These are phyloP conservation scores for Drosophila santomea DNA, from an alignment of 1,140 invertebrate genomes.

Conservation along the genomic window DNA sequence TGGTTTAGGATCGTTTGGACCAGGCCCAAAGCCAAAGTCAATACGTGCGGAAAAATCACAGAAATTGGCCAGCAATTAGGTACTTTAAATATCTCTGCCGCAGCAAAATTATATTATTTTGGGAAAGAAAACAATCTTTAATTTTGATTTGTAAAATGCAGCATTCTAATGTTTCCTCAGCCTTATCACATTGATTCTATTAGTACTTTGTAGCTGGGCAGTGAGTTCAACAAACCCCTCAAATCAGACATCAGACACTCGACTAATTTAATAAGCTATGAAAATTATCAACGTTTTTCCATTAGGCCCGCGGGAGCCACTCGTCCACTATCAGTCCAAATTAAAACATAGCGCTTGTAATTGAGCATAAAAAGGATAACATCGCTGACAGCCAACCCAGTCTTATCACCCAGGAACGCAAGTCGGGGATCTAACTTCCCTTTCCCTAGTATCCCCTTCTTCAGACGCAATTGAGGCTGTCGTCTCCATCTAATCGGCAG, in stretches of 20 bases:
- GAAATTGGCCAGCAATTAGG: constrained; percentile 28
- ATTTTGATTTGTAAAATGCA: too few relatives aligned
- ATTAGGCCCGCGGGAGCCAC: constrained; percentile 44
- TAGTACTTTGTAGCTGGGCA: constrained; percentile 19
- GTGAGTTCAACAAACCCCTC: constrained; percentile 70
- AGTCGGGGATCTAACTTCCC: not conserved
- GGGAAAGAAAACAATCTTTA: too few relatives aligned
- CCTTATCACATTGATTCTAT: constrained; percentile 64
- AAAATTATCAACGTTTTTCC: constrained; percentile 62
- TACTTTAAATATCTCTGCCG: not conserved
- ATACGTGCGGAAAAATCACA: constrained; percentile 4
- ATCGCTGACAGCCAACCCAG: constrained; percentile 47
- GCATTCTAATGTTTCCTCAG: too few relatives aligned
- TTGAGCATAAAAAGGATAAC: constrained; percentile 74
- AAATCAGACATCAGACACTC: constrained; percentile 1
- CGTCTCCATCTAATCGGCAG: constrained; percentile 67
- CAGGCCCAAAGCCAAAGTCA: constrained; percentile 6
- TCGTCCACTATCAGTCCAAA: constrained; percentile 60
- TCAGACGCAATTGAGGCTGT: constrained; percentile 68
- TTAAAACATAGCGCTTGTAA: constrained; percentile 81
- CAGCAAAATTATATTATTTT: too few relatives aligned
- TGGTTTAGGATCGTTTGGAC: constrained; percentile 10
- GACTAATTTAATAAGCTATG: constrained; percentile 66
- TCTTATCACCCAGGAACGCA: constrained; percentile 38
- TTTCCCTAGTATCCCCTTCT: not conserved